Base-by-base conservation (phyloP, 2,113 vertebrate species). In the Seriola rivoliana region DNA sequence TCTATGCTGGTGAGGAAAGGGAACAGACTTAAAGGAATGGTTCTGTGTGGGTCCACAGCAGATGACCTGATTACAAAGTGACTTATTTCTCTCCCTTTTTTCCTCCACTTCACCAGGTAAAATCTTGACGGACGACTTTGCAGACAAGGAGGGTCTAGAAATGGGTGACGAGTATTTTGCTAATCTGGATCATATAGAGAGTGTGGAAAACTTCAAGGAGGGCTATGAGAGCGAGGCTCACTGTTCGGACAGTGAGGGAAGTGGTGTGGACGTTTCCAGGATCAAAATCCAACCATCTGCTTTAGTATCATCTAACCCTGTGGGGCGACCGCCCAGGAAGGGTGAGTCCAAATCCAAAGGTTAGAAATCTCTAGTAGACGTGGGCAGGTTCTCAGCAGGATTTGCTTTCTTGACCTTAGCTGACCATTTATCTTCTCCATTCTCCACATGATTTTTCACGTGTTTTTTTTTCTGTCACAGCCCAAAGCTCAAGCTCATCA, bases 121-220 rank as follows among this genome's bases (percentile, higher is more conserved):
- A 88, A 99, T 99, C 93, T 95, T 99, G 40, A 99, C 98, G 0
- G 98, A 99, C 0, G 98, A 99, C 87, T 99, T 99, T 34, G 98
- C 98, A 0, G 98, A 99, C 93, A 99, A 98, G 66, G 98, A 99
- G 69, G 98, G 98, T 46, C 86, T 99, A 19, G 98, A 99, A 93
- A 99, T 99, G 98, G 98, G 98, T 0, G 98, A 99, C 0, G 98
- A 99, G 32, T 99, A 99, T 65, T 99, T 99, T 3, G 98, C 98
- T 36, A 99, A 99, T 91, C 93, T 99, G 90, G 98, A 99, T 82
- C 97, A 99, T 87, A 99, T 99, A 0, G 98, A 99, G 95, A 99
- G 98, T 1, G 98, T 99, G 94, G 98, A 99, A 94, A 98, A 98
- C 93, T 98, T 98, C 91, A 99, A 99, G 90, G 98, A 99, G 68